These are phyloP conservation scores for Aphyosemion australe DNA, from an alignment of 2,113 vertebrate species.

Conservation along the genomic window DNA sequence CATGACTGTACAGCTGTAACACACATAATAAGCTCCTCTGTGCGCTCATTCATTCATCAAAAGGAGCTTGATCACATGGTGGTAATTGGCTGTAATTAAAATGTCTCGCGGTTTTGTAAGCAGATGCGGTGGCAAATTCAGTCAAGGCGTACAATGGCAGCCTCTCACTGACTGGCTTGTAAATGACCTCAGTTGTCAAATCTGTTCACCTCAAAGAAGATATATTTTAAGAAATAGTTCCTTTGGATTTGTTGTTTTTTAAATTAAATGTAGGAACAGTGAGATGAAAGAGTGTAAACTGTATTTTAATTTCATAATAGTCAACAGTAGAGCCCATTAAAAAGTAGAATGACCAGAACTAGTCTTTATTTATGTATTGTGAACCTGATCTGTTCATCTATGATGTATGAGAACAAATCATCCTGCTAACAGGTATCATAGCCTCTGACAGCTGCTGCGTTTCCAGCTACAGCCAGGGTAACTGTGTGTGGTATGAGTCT, in stretches of 20 bases:
- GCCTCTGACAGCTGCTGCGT: constrained; percentile 46
- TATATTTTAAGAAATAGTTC: not conserved
- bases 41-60: constrained; percentile 44
- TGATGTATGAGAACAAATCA: constrained; percentile 55
- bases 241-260: constrained; percentile 20
- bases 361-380: constrained; percentile 47
- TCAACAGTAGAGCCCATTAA: not conserved
- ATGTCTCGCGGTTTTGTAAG: constrained; percentile 45
- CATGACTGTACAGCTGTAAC: constrained; percentile 39
- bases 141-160: constrained; percentile 19
- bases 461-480: constrained; percentile 8
- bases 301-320: constrained; percentile 11
- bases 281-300: not conserved
- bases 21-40: constrained; percentile 44
- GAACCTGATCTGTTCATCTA: constrained; percentile 51
- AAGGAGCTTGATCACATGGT: constrained; percentile 57
- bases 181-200: not conserved
- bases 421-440: not conserved
- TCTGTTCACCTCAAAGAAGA: constrained; percentile 9
- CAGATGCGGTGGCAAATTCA: constrained; percentile 43
- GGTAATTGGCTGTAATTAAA: constrained; percentile 66
- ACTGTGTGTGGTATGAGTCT: constrained; percentile 2
- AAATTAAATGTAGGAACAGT: not conserved
- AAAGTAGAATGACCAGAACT: constrained; percentile 13
- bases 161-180: constrained; percentile 12